A percentile compares a stretch with the other conserved stretches of the same genome.
These are phyloP conservation scores for Hypomesus transpacificus DNA, from an alignment of 2,113 vertebrate genomes.

Conservation along the genomic window DNA sequence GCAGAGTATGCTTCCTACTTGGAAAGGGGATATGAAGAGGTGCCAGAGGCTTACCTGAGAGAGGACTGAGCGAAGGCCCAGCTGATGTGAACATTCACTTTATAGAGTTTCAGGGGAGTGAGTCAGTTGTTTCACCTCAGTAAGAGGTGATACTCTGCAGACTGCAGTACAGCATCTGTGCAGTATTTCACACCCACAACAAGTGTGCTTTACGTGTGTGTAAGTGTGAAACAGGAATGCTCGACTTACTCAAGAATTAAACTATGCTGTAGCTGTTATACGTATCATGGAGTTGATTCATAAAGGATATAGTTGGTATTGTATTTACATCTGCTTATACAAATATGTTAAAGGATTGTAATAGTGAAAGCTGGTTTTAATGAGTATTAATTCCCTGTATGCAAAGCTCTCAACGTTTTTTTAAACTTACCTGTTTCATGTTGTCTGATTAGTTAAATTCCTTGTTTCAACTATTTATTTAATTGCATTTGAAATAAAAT, in stretches of 20 bases:
- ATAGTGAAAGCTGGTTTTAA: not conserved
- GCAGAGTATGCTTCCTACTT: conserved; percentile 45
- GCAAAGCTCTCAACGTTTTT: not conserved
- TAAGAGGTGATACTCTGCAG: not conserved
- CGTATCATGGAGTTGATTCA: not conserved
- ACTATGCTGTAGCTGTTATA: too few species aligned
- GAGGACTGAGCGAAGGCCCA: conserved; percentile 60
- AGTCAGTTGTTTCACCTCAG: not conserved
- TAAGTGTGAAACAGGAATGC: too few species aligned
- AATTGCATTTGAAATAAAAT: not conserved
- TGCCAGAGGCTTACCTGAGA: conserved; percentile 74
- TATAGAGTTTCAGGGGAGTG: not conserved
- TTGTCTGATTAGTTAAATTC: conserved; percentile 9
- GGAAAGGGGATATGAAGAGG: conserved; percentile 49
- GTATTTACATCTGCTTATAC: conserved; percentile 3
- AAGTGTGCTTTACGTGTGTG: too few species aligned
- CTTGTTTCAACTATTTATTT: not conserved
- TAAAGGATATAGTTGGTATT: not conserved
- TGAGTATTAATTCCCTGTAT: not conserved
- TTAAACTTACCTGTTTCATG: not conserved
- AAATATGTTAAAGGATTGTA: not conserved
- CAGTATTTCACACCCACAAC: too few species aligned
- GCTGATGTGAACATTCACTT: not conserved
- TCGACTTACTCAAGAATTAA: too few species aligned
- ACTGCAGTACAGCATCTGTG: too few species aligned